Percentiles rank a stretch among this genome's conserved stretches.
phyloP scores from a whole-genome alignment of 2,888 invertebrate species.

The Cerceris rybyensis region DNA sequence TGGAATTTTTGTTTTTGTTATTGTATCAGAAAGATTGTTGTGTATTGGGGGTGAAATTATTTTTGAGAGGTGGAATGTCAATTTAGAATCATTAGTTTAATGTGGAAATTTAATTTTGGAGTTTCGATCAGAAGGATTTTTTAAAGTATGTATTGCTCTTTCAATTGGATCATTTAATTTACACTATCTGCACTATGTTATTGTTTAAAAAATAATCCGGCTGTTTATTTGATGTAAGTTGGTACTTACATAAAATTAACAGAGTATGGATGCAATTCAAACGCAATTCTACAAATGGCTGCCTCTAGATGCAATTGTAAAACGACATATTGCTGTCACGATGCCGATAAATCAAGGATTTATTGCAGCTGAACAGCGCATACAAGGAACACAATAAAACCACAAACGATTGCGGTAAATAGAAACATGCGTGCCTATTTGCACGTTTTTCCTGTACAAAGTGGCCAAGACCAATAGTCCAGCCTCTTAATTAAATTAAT shows the following conservation, averaged over 20 bases:
- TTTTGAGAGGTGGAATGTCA: too few relatives aligned
- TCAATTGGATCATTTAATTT: too few relatives aligned
- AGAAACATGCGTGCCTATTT: conserved; percentile 37
- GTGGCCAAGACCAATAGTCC: conserved; percentile 26
- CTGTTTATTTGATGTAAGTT: background rate
- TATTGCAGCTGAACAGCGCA: conserved; percentile 20
- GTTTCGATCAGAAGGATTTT: too few relatives aligned
- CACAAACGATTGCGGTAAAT: conserved; percentile 22
- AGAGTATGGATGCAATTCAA: background rate
- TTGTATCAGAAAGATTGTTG: too few relatives aligned
- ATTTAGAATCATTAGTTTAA: too few relatives aligned
- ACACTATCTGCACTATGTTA: too few relatives aligned
- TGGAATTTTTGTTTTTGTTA: too few relatives aligned
- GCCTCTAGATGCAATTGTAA: conserved; percentile 19
- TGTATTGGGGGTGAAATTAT: too few relatives aligned
- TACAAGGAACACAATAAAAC: conserved; percentile 46
- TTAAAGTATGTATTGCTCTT: too few relatives aligned
- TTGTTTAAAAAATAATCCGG: too few relatives aligned
- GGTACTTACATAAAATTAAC: background rate
- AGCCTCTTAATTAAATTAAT: conserved; percentile 37
- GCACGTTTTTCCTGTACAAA: conserved; percentile 36
- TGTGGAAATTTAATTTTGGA: too few relatives aligned
- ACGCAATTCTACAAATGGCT: conserved; percentile 19
- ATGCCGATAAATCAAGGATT: conserved; percentile 41
- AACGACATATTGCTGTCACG: conserved; percentile 23